Conservation (phyloP, 2,888 invertebrate species). For the Mesorhabditis belari region DNA sequence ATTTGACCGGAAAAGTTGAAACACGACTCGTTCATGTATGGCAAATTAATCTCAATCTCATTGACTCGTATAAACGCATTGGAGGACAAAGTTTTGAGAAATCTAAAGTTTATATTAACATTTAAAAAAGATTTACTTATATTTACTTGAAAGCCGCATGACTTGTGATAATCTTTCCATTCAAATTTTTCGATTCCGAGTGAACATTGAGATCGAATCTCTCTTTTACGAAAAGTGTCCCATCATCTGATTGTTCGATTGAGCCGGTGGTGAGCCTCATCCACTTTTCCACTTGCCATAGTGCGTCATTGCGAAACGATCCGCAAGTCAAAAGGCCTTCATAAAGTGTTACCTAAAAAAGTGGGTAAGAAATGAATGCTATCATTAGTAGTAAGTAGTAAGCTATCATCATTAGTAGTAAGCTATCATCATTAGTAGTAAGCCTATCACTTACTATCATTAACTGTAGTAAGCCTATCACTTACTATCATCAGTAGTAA, state of each 20-base stretch:
- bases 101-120: conserved; percentile 5
- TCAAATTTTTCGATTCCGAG: conserved; percentile 18
- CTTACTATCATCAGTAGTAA: conserved; percentile 14
- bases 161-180: conserved; percentile 21
- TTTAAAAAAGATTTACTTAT: background rate
- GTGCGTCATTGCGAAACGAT: background rate
- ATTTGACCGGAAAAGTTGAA: conserved; percentile 19
- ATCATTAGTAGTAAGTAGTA: background rate
- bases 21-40: conserved; percentile 21
- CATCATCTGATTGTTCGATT: conserved; percentile 26
- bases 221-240: conserved; percentile 27
- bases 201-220: conserved; percentile 19
- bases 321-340: background rate
- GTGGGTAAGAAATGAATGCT: background rate
- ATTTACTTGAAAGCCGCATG: conserved; percentile 5
- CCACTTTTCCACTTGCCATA: conserved; percentile 21
- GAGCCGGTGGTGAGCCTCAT: conserved; percentile 19
- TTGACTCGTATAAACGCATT: conserved; percentile 28
- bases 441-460: no score
- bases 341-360: background rate
- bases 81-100: conserved; percentile 11
- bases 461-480: no score
- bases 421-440: no score
- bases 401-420: no score
- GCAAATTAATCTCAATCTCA: conserved; percentile 22